Evolutionary conservation across 2,888 invertebrate species (phyloP), one percentile per base, ranked within the genome.

Genomic region (Cyrtodaria siliqua): DNA sequence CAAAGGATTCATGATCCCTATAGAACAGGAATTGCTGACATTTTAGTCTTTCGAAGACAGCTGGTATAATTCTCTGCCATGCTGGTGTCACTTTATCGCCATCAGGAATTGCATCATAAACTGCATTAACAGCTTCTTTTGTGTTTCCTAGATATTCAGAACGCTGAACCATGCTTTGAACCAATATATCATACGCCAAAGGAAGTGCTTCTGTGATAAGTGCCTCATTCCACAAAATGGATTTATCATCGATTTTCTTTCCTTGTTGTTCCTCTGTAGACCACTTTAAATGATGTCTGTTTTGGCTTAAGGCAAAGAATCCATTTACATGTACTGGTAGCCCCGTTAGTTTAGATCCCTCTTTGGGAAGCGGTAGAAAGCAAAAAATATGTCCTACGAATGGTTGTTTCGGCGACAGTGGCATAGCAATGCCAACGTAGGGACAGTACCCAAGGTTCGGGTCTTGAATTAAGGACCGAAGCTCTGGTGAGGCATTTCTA

Each of bases 281-380:
- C 90, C 91, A 91, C 77, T 91, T 92, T 3, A 92, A 68, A 67
- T 90, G 89, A 20, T 90, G 84, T n/a, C 91, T 81, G 73, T 90
- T 91, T 56, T 89, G 89, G 49, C 86, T 89, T 9, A 92, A 64
- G 4, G 90, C 87, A 79, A 92, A 91, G 73, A 84, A 90, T 8
- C 91, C 91, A 76, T 91, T 91, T n/a, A 92, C 85, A 72, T 92
- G 91, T 2, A 91, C 84, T 1, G 91, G 91, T 14, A 91, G 83
- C 8, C 92, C 91, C 2, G 91, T 90, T 18, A 85, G 76, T 49
- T 82, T 85, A 50, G 84, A 72, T 12, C 78, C 72, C 55, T 88
- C 88, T 40, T 82, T 57, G 2, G 92, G 90, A 18, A 92, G 85
- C 16, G 92, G 92, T 20, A 92, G 79, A 67, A 91, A 91, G 64